Evolutionary conservation across 2,888 invertebrate genomes (phyloP).

Genomic region (Morpho helenor): DNA sequence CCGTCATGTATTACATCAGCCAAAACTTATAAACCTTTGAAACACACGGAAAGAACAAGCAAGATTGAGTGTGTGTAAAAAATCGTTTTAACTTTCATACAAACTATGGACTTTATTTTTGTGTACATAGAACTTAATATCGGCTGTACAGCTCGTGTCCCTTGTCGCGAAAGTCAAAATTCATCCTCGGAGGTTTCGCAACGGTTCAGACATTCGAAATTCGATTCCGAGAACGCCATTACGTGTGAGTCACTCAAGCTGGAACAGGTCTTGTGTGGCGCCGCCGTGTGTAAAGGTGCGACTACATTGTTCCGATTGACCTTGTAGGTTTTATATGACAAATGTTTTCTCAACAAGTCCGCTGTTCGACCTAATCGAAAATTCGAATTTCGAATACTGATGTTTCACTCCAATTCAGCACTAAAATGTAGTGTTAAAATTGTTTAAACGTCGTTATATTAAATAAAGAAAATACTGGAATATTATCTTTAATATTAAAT

Average conservation of each 20-base stretch:
- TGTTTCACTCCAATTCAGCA: no score
- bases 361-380: no score
- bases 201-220: conserved; percentile 46
- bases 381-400: no score
- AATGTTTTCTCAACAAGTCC: no score
- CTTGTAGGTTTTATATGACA: conserved; percentile 7
- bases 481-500: no score
- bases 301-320: conserved; percentile 14
- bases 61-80: neutral
- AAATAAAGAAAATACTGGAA: no score
- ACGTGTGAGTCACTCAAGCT: conserved; percentile 48
- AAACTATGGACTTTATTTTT: neutral
- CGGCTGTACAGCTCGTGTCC: neutral
- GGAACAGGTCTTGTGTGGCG: conserved; percentile 55
- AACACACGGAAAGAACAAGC: neutral
- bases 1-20: neutral
- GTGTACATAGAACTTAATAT: neutral
- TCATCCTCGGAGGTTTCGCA: conserved; percentile 48
- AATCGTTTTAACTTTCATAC: neutral
- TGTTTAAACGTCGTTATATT: no score
- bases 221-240: conserved; percentile 57
- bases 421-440: no score
- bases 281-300: conserved; percentile 24
- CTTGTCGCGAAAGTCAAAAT: conserved; percentile 24
- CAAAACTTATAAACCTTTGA: conserved; percentile 1